phyloP scores from a whole-genome alignment of 2,113 vertebrate species.

The Anoura caudifer region DNA sequence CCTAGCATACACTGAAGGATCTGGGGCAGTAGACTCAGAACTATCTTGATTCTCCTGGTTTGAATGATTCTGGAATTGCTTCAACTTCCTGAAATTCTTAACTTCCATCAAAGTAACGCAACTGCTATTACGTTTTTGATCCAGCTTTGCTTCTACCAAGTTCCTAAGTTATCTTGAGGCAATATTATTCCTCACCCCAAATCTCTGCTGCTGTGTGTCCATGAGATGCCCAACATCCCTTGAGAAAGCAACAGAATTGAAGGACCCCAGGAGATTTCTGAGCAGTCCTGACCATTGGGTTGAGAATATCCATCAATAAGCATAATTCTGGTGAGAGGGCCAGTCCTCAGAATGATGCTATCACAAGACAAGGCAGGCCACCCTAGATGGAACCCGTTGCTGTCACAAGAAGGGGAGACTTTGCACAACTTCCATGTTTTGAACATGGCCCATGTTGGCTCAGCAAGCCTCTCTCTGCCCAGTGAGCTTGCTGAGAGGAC shows the following conservation, averaged over 20 bases:
- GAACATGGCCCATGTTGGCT: not conserved
- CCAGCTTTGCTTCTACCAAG: not conserved
- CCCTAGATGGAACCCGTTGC: too few species aligned
- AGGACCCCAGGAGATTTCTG: not conserved
- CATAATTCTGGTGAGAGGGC: not conserved
- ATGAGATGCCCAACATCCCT: not conserved
- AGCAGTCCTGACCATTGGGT: not conserved
- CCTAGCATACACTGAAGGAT: not conserved
- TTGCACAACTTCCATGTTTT: not conserved
- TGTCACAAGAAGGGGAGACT: not conserved
- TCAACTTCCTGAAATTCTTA: not conserved
- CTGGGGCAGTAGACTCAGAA: fast-evolving
- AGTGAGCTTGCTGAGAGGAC: not conserved
- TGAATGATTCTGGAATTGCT: not conserved
- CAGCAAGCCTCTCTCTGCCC: not conserved
- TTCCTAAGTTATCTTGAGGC: not conserved
- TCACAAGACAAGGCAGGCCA: not conserved
- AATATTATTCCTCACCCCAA: not conserved
- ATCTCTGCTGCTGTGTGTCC: not conserved
- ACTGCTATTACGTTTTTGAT: not conserved
- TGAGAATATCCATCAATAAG: not conserved
- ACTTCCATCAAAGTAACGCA: not conserved
- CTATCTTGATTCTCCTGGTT: not conserved
- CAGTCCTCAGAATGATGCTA: not conserved
- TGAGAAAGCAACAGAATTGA: not conserved